phyloP scores from a whole-genome alignment of 2,113 vertebrate species.

The Rhabdornis inornatus region DNA sequence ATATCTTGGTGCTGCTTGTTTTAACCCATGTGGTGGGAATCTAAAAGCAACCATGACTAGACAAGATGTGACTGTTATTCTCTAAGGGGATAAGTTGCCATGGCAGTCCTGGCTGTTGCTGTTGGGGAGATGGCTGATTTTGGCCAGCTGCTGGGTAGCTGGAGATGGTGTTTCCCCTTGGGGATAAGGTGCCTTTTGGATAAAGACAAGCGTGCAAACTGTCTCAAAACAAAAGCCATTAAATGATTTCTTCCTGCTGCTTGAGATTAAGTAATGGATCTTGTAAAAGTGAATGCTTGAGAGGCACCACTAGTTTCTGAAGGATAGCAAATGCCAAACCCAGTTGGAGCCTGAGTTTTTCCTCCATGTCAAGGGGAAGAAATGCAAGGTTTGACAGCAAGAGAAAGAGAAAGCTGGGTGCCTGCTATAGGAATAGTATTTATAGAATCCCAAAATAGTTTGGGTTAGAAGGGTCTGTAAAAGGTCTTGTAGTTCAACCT shows the following conservation, averaged over 20 bases:
- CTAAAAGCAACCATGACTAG: background rate
- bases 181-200: background rate
- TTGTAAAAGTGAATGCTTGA: background rate
- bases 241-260: background rate
- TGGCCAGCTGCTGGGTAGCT: conserved; percentile 1
- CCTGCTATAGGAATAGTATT: background rate
- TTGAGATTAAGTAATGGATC: background rate
- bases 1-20: background rate
- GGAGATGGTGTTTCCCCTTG: background rate
- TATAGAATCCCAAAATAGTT: background rate
- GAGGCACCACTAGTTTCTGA: background rate
- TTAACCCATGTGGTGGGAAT: background rate
- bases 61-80: background rate
- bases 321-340: background rate
- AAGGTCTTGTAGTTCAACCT: background rate
- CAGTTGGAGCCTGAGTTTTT: background rate
- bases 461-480: background rate
- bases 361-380: background rate
- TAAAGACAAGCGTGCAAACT: background rate
- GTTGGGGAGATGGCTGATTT: background rate
- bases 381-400: background rate
- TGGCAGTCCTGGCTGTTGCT: background rate
- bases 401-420: background rate
- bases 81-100: background rate
- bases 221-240: background rate